phyloP scores from a whole-genome alignment of 1,140 invertebrate species.

The Drosophila ananassae region DNA sequence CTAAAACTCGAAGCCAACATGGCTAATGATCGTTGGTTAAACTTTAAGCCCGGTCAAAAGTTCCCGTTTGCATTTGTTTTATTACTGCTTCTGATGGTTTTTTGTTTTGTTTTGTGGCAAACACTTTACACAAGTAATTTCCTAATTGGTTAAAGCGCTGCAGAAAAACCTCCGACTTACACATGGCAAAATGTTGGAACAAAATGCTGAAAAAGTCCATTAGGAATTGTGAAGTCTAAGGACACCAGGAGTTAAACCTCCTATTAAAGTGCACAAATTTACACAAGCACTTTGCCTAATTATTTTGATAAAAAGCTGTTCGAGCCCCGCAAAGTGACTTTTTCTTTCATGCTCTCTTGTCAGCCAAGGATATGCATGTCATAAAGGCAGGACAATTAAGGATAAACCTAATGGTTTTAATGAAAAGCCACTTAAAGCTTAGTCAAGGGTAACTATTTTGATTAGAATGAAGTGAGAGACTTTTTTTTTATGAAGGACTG shows the following conservation, averaged over 20 bases:
- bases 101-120: constrained; percentile 27
- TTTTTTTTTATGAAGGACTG: no score
- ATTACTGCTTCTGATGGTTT: not conserved
- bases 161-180: constrained; percentile 23
- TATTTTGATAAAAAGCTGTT: constrained; percentile 54
- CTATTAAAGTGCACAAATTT: constrained; percentile 62
- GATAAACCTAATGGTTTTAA: constrained; percentile 14
- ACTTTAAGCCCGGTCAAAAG: constrained; percentile 22
- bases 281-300: constrained; percentile 62
- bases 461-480: no score
- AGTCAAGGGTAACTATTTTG: not conserved
- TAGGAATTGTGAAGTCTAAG: constrained; percentile 14
- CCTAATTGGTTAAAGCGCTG: constrained; percentile 67
- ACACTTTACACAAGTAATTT: constrained; percentile 70
- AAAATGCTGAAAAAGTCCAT: constrained; percentile 18
- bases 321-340: constrained; percentile 6
- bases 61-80: constrained; percentile 9
- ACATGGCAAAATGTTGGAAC: constrained; percentile 7
- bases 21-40: constrained; percentile 34
- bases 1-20: constrained; percentile 8
- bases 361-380: not conserved
- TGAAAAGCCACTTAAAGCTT: not conserved
- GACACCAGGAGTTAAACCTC: constrained; percentile 41
- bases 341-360: not conserved
- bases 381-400: constrained; percentile 7